These are phyloP conservation scores for Coelopa frigida DNA, from an alignment of 1,140 invertebrate genomes.

Conservation along the genomic window DNA sequence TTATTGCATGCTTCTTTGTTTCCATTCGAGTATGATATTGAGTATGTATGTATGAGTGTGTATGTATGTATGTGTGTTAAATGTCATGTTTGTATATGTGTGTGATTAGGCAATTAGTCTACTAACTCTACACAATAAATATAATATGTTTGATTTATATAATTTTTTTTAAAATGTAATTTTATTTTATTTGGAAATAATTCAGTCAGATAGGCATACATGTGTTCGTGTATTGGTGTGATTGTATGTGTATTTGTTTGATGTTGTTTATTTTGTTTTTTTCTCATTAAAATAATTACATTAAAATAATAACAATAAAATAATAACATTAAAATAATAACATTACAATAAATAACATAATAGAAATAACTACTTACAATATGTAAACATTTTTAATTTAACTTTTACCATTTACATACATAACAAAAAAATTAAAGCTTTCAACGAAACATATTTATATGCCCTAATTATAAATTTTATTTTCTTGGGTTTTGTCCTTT, in stretches of 20 bases:
- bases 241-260: constrained; percentile 8
- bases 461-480: too few relatives aligned
- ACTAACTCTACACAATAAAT: constrained; percentile 8
- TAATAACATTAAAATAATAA: constrained; percentile 16
- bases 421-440: too few relatives aligned
- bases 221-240: constrained; percentile 16
- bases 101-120: too few relatives aligned
- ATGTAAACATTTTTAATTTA: constrained; percentile 6
- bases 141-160: constrained; percentile 11
- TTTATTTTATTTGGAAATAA: constrained; percentile 16
- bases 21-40: too few relatives aligned
- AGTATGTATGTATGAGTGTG: too few relatives aligned
- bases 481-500: too few relatives aligned
- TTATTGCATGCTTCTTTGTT: too few relatives aligned
- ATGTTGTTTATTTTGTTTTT: constrained; percentile 14
- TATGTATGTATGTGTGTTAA: constrained; percentile 12
- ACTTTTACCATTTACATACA: background rate
- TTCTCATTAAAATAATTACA: constrained; percentile 10
- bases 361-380: constrained; percentile 14
- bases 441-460: too few relatives aligned
- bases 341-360: constrained; percentile 21
- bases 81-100: constrained; percentile 6
- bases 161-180: constrained; percentile 19
- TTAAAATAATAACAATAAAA: background rate
- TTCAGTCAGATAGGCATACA: constrained; percentile 9